These are phyloP conservation scores for Gymnothorax javanicus DNA, from an alignment of 2,797 vertebrate genomes.

Conservation along the genomic window DNA sequence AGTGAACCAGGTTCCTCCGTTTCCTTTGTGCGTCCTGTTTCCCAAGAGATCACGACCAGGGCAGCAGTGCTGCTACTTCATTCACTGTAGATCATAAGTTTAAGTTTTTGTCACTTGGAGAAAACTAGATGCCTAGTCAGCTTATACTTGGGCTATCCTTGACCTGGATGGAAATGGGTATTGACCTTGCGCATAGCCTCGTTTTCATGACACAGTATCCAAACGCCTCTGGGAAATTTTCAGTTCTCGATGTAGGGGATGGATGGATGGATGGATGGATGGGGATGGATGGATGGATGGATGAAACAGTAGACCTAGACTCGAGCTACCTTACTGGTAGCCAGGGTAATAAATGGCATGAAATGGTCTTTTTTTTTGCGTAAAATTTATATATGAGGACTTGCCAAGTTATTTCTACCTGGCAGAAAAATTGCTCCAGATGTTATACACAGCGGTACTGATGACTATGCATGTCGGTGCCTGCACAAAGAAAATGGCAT, in stretches of 20 bases:
- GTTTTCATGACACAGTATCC: no score
- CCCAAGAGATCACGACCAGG: not conserved
- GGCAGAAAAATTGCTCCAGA: not conserved
- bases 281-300: no score
- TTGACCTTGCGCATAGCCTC: no score
- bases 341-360: not conserved
- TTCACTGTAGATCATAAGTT: not conserved
- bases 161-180: no score
- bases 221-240: no score
- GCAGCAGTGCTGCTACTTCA: not conserved
- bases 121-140: not conserved
- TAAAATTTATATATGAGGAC: not conserved
- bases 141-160: no score
- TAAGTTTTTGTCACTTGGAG: not conserved
- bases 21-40: not conserved
- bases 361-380: not conserved
- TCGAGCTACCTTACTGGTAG: no score
- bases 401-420: not conserved
- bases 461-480: not conserved
- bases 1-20: not conserved
- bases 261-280: no score
- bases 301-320: no score
- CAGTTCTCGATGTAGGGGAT: no score
- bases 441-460: not conserved
- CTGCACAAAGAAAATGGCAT: not conserved